These are phyloP conservation scores for Chesias legatella DNA, from an alignment of 2,888 invertebrate species.

Conservation along the genomic window DNA sequence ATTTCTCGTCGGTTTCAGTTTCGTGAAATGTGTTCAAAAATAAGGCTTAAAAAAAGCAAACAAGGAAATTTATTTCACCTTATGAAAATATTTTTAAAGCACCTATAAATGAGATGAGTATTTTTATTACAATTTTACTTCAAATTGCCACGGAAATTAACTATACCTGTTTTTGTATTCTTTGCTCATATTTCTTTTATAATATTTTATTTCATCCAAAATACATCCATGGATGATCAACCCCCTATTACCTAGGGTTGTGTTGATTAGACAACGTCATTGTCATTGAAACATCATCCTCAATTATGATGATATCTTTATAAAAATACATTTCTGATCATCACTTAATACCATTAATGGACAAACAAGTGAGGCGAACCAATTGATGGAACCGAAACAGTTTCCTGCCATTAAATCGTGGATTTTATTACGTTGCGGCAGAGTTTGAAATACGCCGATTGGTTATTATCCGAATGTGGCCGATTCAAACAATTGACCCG, in stretches of 20 bases:
- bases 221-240: slow-evolving; percentile 17
- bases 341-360: slow-evolving; percentile 24
- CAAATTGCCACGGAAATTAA: too few species aligned
- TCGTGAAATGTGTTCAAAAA: too few species aligned
- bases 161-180: too few species aligned
- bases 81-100: too few species aligned
- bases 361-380: slow-evolving; percentile 32
- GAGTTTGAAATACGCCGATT: slow-evolving; percentile 7
- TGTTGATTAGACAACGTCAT: too few species aligned
- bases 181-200: too few species aligned
- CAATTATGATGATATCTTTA: slow-evolving; percentile 24
- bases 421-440: slow-evolving; percentile 4
- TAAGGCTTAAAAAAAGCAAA: too few species aligned
- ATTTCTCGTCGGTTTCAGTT: too few species aligned
- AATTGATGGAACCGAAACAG: slow-evolving; percentile 16
- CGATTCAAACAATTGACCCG: slow-evolving; percentile 57
- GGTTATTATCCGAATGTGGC: slow-evolving; percentile 23
- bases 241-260: slow-evolving; percentile 1
- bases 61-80: too few species aligned
- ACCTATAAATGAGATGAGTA: too few species aligned
- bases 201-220: too few species aligned
- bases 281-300: slow-evolving; percentile 15
- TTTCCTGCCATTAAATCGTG: slow-evolving; percentile 2
- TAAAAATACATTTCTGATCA: slow-evolving; percentile 17
- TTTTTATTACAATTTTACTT: too few species aligned